phyloP scores from a whole-genome alignment of 1,140 invertebrate species.

The Drosophila mojavensis region DNA sequence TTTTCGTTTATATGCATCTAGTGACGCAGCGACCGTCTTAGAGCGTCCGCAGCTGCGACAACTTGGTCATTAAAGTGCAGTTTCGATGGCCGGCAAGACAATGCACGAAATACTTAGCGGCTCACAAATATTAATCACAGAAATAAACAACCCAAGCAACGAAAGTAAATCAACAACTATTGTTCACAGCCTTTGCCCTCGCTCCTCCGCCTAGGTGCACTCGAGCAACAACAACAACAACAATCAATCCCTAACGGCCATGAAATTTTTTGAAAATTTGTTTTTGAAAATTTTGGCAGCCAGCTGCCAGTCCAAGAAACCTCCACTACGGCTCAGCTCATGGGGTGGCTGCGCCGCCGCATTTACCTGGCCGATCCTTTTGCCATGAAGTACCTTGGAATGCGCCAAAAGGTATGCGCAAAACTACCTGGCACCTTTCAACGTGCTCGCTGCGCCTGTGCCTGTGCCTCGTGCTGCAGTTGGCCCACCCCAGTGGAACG shows the following conservation, averaged over 20 bases:
- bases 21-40: not conserved
- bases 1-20: not conserved
- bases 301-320: slow-evolving; percentile 44
- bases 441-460: slow-evolving; percentile 19
- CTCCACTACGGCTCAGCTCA: slow-evolving; percentile 12
- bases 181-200: slow-evolving; percentile 38
- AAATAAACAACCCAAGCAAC: slow-evolving; percentile 54
- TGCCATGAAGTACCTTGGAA: slow-evolving; percentile 63
- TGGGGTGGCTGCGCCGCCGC: slow-evolving; percentile 57
- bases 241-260: slow-evolving; percentile 60
- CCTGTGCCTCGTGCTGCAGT: slow-evolving; percentile 30
- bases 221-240: slow-evolving; percentile 27
- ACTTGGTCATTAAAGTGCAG: not conserved
- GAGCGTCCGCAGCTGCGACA: slow-evolving; percentile 9
- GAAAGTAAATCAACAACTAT: slow-evolving; percentile 62
- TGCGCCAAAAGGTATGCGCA: slow-evolving; percentile 78
- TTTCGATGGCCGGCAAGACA: not conserved
- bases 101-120: slow-evolving; percentile 8
- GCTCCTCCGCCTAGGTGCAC: slow-evolving; percentile 50
- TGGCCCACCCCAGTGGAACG: slow-evolving; percentile 59
- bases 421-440: slow-evolving; percentile 74
- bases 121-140: slow-evolving; percentile 60
- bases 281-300: slow-evolving; percentile 49
- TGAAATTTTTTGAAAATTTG: slow-evolving; percentile 52
- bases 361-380: slow-evolving; percentile 60